These are phyloP conservation scores for Tipula confusa DNA, from an alignment of 2,888 invertebrate species.

Conservation along the genomic window DNA sequence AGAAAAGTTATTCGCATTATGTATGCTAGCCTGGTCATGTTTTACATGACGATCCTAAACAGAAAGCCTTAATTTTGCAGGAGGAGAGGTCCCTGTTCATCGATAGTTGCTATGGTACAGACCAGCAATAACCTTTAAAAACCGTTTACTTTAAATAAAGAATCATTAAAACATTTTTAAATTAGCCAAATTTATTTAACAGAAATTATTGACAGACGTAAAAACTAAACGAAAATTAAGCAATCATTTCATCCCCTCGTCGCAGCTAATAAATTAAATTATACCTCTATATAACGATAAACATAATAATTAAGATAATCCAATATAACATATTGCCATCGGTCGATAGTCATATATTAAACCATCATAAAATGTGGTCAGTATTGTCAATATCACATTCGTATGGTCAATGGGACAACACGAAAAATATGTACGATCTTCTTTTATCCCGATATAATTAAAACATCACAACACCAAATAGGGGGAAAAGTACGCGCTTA, in stretches of 20 bases:
- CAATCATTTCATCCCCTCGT: neutral
- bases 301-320: neutral
- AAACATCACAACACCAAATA: neutral
- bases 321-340: neutral
- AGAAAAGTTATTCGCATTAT: no score
- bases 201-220: no score
- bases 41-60: no score
- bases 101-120: no score
- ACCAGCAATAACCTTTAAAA: no score
- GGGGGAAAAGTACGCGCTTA: neutral
- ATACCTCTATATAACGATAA: neutral
- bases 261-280: neutral
- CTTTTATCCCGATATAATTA: neutral
- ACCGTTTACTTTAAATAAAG: no score
- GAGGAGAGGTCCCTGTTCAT: no score
- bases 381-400: neutral
- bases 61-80: no score
- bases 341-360: neutral
- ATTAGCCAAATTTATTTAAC: no score
- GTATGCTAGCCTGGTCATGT: no score
- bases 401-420: neutral
- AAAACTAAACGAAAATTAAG: neutral
- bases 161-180: no score
- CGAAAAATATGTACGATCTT: neutral
- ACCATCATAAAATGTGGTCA: neutral